These are phyloP conservation scores for Diadema setosum DNA, from an alignment of 35 echinoderm and acorn worm species.

Conservation along the genomic window DNA sequence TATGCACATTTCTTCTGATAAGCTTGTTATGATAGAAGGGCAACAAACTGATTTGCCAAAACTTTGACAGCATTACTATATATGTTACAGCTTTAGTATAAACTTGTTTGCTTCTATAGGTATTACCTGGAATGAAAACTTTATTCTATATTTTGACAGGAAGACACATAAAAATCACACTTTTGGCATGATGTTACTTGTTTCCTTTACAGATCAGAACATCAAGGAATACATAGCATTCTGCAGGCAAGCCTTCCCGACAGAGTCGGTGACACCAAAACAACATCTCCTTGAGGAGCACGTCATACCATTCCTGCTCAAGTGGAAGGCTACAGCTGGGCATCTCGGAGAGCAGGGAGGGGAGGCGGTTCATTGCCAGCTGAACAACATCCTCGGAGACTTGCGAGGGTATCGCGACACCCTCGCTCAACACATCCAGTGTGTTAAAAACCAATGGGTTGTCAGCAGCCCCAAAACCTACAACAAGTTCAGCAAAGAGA, in stretches of 20 bases:
- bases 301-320: conserved; percentile 1
- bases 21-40: neutral
- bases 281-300: conserved; percentile 69
- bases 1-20: neutral
- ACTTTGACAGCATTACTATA: neutral
- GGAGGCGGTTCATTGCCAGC: conserved; percentile 27
- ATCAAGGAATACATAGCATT: conserved; percentile 14
- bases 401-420: no score
- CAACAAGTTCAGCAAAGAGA: no score
- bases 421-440: no score
- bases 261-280: conserved; percentile 31
- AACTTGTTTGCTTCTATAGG: neutral
- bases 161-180: neutral
- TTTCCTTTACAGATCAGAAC: conserved; percentile 30
- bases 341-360: conserved; percentile 50
- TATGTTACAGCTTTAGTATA: neutral
- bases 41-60: neutral
- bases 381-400: conserved; percentile 14
- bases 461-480: no score
- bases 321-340: conserved; percentile 1
- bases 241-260: conserved; percentile 30
- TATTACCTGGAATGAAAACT: neutral
- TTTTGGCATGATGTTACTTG: neutral
- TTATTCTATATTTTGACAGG: neutral
- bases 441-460: no score